Evolutionary conservation across 2,113 vertebrate genomes (phyloP).

Genomic region (Coreoperca whiteheadi): DNA sequence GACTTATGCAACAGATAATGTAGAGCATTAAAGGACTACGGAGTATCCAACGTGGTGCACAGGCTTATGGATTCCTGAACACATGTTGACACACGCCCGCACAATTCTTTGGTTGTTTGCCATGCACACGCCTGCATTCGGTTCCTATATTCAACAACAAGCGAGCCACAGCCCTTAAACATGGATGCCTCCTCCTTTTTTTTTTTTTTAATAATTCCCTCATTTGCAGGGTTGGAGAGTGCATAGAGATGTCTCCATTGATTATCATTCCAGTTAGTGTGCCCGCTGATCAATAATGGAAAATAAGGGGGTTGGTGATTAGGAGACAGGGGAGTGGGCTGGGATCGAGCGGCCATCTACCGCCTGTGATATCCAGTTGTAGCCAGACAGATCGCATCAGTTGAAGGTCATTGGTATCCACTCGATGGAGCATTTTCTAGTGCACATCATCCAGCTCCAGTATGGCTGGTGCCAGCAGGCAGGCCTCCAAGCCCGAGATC

Average conservation of each 20-base stretch:
- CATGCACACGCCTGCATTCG: slow-evolving; percentile 10
- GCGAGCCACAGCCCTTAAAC: background rate
- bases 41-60: background rate
- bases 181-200: background rate
- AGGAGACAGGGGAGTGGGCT: slow-evolving; percentile 11
- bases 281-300: slow-evolving; percentile 70
- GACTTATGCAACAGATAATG: background rate
- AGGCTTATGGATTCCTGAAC: slow-evolving; percentile 2
- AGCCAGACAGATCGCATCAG: background rate
- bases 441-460: slow-evolving; percentile 23
- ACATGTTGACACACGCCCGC: slow-evolving; percentile 17
- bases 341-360: slow-evolving; percentile 38
- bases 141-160: slow-evolving; percentile 46
- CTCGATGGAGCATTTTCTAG: slow-evolving; percentile 40
- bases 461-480: slow-evolving; percentile 47
- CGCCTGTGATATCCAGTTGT: slow-evolving; percentile 19
- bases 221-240: slow-evolving; percentile 60
- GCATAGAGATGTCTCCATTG: slow-evolving; percentile 78
- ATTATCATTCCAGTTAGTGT: slow-evolving; percentile 76
- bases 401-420: slow-evolving; percentile 45
- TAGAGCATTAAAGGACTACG: background rate
- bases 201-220: slow-evolving; percentile 25
- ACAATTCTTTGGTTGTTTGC: slow-evolving; percentile 28
- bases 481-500: slow-evolving; percentile 45
- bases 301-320: slow-evolving; percentile 35